These are phyloP conservation scores for Cantharis flavilabris DNA, from an alignment of 2,888 invertebrate genomes.

Conservation along the genomic window DNA sequence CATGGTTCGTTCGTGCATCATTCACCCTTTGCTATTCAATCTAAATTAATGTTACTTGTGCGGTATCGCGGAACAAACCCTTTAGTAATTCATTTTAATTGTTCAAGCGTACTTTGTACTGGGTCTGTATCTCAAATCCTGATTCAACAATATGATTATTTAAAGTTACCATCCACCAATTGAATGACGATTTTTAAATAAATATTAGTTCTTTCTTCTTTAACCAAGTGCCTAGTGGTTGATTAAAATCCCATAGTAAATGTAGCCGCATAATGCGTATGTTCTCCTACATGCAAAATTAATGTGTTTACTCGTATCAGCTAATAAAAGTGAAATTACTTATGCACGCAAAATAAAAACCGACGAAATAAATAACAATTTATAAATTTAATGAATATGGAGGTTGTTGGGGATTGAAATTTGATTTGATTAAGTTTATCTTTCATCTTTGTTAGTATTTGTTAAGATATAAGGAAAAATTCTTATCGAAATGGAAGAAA, in stretches of 20 bases:
- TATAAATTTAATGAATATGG: neutral
- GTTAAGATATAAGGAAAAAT: neutral
- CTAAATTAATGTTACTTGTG: slow-evolving; percentile 52
- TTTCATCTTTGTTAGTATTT: neutral
- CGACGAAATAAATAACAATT: neutral
- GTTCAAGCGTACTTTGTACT: slow-evolving; percentile 44
- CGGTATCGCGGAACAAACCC: slow-evolving; percentile 47
- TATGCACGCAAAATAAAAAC: neutral
- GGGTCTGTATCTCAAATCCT: slow-evolving; percentile 31
- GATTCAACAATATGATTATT: slow-evolving; percentile 36
- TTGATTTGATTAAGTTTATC: neutral
- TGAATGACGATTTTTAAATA: neutral
- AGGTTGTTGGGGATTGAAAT: neutral
- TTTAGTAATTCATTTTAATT: slow-evolving; percentile 51
- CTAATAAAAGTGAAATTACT: neutral
- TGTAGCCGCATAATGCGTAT: neutral
- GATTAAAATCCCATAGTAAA: neutral
- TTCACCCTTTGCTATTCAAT: slow-evolving; percentile 44
- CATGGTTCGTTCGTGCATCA: slow-evolving; percentile 29
- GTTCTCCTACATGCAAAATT: neutral
- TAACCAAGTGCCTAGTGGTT: neutral
- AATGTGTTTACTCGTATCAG: neutral
- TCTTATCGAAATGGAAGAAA: neutral
- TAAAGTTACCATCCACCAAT: slow-evolving; percentile 17
- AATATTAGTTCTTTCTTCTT: neutral